Percentiles rank a stretch among this genome's conserved stretches.
Conservation (phyloP, 2,797 vertebrate genomes). For the Acipenser transmontanus region DNA sequence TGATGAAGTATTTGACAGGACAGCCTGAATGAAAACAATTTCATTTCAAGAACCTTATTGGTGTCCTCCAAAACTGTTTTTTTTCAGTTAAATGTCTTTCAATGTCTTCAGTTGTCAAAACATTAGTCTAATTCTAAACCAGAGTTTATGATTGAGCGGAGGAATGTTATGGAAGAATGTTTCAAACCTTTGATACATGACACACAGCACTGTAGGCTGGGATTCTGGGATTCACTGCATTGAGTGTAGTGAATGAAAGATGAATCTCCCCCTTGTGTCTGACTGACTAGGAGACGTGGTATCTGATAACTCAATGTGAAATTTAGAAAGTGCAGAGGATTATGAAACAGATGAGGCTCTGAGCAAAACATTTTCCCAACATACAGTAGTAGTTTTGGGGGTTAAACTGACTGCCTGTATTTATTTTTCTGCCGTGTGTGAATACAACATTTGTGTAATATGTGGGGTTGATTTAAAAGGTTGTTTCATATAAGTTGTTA, state of each 20-base stretch:
- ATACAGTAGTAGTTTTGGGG: not conserved
- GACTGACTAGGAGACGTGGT: slow-evolving; percentile 42
- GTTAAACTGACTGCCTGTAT: not conserved
- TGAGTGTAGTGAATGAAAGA: slow-evolving; percentile 35
- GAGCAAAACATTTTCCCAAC: not conserved
- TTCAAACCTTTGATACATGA: not conserved
- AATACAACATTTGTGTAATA: not conserved
- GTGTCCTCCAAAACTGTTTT: no score
- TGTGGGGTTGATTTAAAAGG: not conserved
- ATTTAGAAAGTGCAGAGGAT: slow-evolving; percentile 35
- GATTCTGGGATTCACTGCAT: not conserved
- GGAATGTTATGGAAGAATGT: not conserved
- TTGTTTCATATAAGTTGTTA: no score
- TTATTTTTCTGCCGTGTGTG: no score
- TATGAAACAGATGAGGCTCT: not conserved
- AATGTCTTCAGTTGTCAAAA: no score
- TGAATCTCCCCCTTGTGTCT: slow-evolving; percentile 53
- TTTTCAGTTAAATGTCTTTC: no score
- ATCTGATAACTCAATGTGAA: slow-evolving; percentile 50
- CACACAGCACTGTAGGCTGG: not conserved
- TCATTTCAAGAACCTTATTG: no score
- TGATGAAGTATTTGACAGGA: no score
- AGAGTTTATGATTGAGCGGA: no score
- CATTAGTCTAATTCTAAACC: no score
- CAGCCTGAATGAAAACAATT: no score